These are phyloP conservation scores for Orgyia antiqua DNA, from an alignment of 2,888 invertebrate species.

Conservation along the genomic window DNA sequence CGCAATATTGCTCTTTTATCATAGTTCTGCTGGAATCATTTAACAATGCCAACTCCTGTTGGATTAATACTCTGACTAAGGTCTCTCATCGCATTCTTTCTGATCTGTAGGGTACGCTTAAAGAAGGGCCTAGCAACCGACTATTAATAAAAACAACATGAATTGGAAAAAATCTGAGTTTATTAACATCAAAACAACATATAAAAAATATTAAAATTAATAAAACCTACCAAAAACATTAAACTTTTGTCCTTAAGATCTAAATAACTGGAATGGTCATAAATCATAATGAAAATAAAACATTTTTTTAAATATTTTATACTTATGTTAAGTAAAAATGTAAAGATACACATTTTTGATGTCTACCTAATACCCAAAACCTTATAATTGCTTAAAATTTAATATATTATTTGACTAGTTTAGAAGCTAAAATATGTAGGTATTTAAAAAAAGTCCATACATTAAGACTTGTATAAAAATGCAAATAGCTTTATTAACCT, in stretches of 20 bases:
- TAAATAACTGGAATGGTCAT: neutral
- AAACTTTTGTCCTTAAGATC: too few species aligned
- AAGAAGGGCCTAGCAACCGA: too few species aligned
- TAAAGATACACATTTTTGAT: conserved; percentile 11
- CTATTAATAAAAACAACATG: too few species aligned
- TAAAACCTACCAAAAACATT: neutral
- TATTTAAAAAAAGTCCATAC: conserved; percentile 9
- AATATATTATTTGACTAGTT: conserved; percentile 25
- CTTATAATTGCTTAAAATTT: conserved; percentile 30
- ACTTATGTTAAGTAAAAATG: too few species aligned
- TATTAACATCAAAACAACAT: neutral
- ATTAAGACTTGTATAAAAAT: conserved; percentile 28
- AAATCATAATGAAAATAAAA: neutral
- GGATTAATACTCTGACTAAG: too few species aligned
- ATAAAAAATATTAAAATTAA: neutral
- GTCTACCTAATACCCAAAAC: conserved; percentile 33
- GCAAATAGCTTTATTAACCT: too few species aligned
- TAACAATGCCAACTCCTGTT: too few species aligned
- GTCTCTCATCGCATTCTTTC: too few species aligned
- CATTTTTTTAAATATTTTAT: too few species aligned
- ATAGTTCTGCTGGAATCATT: too few species aligned
- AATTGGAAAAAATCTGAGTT: neutral
- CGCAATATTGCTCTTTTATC: too few species aligned
- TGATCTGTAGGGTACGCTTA: too few species aligned
- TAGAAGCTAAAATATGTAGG: conserved; percentile 23